A percentile compares a stretch with the other conserved stretches of the same genome.
Conservation (phyloP, 2,797 vertebrate species). For the Tangara arthus region DNA sequence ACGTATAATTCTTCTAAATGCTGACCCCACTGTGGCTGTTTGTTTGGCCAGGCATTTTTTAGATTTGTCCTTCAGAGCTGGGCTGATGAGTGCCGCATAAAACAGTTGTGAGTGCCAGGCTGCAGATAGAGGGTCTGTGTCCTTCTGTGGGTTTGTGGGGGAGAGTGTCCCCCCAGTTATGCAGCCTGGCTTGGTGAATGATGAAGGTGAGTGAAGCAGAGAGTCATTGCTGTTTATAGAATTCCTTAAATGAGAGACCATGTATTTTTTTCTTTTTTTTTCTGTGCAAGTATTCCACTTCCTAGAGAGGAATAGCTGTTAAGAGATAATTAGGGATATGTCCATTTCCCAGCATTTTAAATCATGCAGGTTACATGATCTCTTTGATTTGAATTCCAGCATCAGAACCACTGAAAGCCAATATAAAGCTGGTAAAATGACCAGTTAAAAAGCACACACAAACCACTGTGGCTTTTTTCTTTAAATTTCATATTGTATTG, state of each 20-base stretch:
- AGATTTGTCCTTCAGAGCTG: slow-evolving; percentile 23
- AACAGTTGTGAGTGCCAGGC: neutral
- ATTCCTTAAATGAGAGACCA: neutral
- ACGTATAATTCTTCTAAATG: neutral
- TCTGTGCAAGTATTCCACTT: neutral
- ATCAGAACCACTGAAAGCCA: slow-evolving; percentile 14
- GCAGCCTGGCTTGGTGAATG: neutral
- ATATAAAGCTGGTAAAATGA: slow-evolving; percentile 58
- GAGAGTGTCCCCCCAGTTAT: neutral
- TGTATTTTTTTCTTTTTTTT: neutral
- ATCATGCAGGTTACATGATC: neutral
- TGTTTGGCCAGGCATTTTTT: slow-evolving; percentile 34
- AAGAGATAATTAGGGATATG: neutral
- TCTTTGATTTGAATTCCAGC: slow-evolving; percentile 43
- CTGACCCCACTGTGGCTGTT: neutral
- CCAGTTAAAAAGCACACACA: slow-evolving; percentile 17
- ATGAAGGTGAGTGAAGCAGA: neutral
- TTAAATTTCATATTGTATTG: slow-evolving; percentile 67
- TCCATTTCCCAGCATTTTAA: neutral
- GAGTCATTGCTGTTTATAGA: neutral
- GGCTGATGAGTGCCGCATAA: slow-evolving; percentile 2
- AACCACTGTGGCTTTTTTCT: slow-evolving; percentile 1
- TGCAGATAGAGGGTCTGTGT: neutral
- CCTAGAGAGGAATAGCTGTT: slow-evolving; percentile 9
- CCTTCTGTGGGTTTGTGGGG: neutral